Evolutionary conservation across 2,797 vertebrate species (phyloP), one percentile per base, ranked within the genome.

Genomic region (Mionectes olivaceus): DNA sequence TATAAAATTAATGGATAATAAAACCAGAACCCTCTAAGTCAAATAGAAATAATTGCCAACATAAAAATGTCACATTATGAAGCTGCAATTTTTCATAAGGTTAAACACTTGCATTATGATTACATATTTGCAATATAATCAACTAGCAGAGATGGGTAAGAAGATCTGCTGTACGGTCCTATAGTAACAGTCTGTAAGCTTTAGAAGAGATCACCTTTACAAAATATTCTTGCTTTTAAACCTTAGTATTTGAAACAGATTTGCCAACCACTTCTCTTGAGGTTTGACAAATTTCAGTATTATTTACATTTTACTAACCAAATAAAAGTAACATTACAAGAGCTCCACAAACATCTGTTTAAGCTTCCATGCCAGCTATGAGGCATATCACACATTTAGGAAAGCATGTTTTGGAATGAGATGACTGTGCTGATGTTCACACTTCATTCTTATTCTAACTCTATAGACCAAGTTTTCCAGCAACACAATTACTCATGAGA

Each of bases 241-340:
- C 25, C 41, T 59, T 59, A 83, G 16, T 65, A 69, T 81, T 92
- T 67, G 44, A 85, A 95, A 63, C 23, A 71, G 27, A 91, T 83
- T 93, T 88, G 77, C 70, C 89, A 91, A 78, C 17, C 22, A 23
- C 55, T 89, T 79, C 83, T 90, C 83, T 94, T 84, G 81, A 79
- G 87, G 65, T 78, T 39, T 89, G 85, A 92, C 47, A 90, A 83
- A 83, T 81, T 83, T 60, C 55, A 52, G 22, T 44, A 46, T n/a
- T 87, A 64, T 53, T 88, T 56, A 83, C 43, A n/a, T 85, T 89
- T 63, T 75, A 56, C 50, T 89, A 63, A 70, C 9, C 39, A 82
- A 88, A 87, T 83, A 77, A 77, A 78, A 70, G 30, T 53, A 89
- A 83, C 47, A 77, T 59, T 52, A 56, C 30, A 74, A 56, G 63